phyloP scores from a whole-genome alignment of 2,113 vertebrate genomes.

The Eulacestoma nigropectus region DNA sequence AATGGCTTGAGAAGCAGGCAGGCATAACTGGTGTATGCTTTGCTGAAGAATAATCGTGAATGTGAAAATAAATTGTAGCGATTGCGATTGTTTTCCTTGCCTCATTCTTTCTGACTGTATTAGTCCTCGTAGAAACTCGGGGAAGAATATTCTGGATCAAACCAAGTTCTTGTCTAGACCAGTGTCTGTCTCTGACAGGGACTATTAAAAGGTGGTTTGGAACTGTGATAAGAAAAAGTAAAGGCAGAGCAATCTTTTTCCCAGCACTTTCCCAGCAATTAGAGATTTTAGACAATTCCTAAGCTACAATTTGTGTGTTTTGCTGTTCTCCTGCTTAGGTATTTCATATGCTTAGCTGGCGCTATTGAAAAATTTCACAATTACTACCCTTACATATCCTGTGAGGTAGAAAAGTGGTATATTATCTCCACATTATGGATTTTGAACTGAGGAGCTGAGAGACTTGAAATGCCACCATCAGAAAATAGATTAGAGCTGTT shows the following conservation, averaged over 20 bases:
- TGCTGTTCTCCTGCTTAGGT: neutral
- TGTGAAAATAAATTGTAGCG: neutral
- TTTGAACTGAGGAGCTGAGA: conserved; percentile 9
- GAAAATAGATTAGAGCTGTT: conserved; percentile 59
- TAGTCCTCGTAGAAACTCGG: neutral
- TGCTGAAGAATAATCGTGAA: neutral
- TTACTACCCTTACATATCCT: neutral
- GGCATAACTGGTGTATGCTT: neutral
- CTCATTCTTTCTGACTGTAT: neutral
- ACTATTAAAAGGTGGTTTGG: neutral
- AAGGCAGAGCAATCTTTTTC: neutral
- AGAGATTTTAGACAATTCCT: neutral
- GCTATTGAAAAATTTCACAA: neutral
- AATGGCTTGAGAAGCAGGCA: neutral
- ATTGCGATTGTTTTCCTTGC: neutral
- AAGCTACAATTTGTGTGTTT: neutral
- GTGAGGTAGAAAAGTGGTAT: neutral
- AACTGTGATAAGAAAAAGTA: neutral
- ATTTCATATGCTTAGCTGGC: neutral
- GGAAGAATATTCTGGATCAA: neutral
- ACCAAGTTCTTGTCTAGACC: neutral
- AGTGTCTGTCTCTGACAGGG: neutral
- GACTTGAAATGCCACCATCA: conserved; percentile 50
- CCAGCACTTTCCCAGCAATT: neutral
- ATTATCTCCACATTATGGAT: conserved; percentile 41